phyloP scores from a whole-genome alignment of 2,797 vertebrate species.

The Oreochromis grahami region DNA sequence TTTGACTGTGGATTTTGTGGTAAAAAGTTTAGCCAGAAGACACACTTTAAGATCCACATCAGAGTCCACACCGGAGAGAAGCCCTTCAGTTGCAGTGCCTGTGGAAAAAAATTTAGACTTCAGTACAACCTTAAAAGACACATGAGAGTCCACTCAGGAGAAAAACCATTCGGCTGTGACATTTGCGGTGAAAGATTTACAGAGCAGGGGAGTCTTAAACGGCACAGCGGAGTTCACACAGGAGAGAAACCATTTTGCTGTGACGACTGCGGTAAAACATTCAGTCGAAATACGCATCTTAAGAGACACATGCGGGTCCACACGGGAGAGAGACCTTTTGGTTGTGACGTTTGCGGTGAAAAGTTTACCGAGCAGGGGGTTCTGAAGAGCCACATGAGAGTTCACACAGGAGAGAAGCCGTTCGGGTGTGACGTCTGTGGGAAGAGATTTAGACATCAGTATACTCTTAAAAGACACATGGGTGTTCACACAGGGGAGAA shows the following conservation, averaged over 20 bases:
- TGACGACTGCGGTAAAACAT: background rate
- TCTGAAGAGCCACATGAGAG: background rate
- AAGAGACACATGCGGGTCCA: background rate
- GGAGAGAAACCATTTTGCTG: background rate
- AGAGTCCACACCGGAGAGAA: background rate
- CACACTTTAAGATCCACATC: slow-evolving; percentile 7
- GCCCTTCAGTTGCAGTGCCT: background rate
- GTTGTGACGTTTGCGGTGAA: background rate
- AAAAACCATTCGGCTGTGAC: background rate
- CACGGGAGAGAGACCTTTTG: background rate
- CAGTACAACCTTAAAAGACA: background rate
- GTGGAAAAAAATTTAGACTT: background rate
- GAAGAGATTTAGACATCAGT: background rate
- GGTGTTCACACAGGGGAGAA: background rate
- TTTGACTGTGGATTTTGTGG: background rate
- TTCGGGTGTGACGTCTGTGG: background rate
- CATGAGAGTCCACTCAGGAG: background rate
- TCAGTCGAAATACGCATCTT: background rate
- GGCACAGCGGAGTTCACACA: background rate
- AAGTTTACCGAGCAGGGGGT: background rate
- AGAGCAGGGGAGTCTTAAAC: background rate
- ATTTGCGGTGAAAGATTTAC: background rate
- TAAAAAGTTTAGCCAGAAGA: background rate
- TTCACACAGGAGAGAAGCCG: background rate
- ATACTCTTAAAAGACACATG: background rate